Evolutionary conservation across 2,888 invertebrate genomes (phyloP), one percentile per base, ranked within the genome.

Genomic region (Vannuccia rotundouncinata): DNA sequence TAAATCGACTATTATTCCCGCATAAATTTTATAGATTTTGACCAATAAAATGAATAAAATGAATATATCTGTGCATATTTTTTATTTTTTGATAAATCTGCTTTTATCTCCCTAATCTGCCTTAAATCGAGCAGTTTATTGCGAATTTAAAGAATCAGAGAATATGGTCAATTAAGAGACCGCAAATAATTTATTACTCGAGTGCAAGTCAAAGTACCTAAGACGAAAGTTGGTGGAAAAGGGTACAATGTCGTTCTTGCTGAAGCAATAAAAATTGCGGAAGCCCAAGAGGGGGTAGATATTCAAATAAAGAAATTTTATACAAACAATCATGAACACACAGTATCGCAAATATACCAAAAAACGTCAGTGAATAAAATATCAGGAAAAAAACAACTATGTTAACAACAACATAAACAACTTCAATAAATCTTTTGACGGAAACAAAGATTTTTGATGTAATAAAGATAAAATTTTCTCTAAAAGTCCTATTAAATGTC

Each of bases 231-330:
- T 45, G 45, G 10, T 45, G n/a, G 73, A 73, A 73, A 73, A 73
- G n/a, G 73, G 73, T 27, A n/a, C n/a, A 10, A 73, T 73, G 29
- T 22, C n/a, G 73, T 27, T 73, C 73, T 73, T 73, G 22, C 5
- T 2, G 73, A 73, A 10, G 10, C 2, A 25, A 73, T 73, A n/a
- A 73, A 73, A 73, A 73, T 73, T 73, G 73, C 22, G n/a, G n/a
- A 73, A 73, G 73, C 73, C 5, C 22, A 28, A 25, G 73, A 73
- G n/a, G 29, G 2, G 5, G 29, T 5, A n/a, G 73, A 73, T n/a
- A 25, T 73, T 73, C 73, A 73, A 73, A 28, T 73, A 5, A 73
- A 73, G 29, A 73, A 73, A 28, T 73, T 73, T 73, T 5, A 73
- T 73, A 22, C 73, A 25, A 25, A 5, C 22, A 73, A 73, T n/a